A percentile compares a stretch with the other conserved stretches of the same genome.
Evolutionary conservation across 2,888 invertebrate genomes (phyloP).

Genomic region (Prosopocoilus inquinatus): DNA sequence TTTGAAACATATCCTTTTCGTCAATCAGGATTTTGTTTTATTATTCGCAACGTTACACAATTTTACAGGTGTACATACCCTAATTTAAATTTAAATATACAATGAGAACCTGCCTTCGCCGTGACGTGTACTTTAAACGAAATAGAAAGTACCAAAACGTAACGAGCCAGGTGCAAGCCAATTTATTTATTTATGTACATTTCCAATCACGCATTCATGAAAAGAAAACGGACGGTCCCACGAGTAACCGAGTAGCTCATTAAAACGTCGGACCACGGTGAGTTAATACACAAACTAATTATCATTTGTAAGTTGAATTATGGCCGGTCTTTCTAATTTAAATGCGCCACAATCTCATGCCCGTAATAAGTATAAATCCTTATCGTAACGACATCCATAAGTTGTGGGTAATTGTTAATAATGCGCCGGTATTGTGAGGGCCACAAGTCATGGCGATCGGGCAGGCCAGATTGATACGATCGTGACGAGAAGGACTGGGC

Average conservation of each 20-base stretch:
- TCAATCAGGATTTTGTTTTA: no score
- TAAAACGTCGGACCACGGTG: neutral
- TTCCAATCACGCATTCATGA: neutral
- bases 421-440: slow-evolving; percentile 24
- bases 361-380: slow-evolving; percentile 19
- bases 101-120: no score
- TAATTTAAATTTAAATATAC: neutral
- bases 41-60: no score
- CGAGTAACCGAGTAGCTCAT: neutral
- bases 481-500: slow-evolving; percentile 25
- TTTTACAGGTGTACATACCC: no score
- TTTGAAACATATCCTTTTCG: no score
- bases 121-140: neutral
- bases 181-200: neutral
- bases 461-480: slow-evolving; percentile 25
- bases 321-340: slow-evolving; percentile 6
- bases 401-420: slow-evolving; percentile 26
- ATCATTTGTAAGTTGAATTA: slow-evolving; percentile 1
- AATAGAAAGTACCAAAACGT: neutral
- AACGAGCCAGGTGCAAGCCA: neutral
- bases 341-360: slow-evolving; percentile 4
- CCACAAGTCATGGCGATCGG: slow-evolving; percentile 26
- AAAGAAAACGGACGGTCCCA: no score
- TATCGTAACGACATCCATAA: slow-evolving; percentile 23
- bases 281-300: slow-evolving; percentile 1